Evolutionary conservation across 2,888 invertebrate species (phyloP), one percentile per base, ranked within the genome.

Genomic region (Meteorus cinctellus): DNA sequence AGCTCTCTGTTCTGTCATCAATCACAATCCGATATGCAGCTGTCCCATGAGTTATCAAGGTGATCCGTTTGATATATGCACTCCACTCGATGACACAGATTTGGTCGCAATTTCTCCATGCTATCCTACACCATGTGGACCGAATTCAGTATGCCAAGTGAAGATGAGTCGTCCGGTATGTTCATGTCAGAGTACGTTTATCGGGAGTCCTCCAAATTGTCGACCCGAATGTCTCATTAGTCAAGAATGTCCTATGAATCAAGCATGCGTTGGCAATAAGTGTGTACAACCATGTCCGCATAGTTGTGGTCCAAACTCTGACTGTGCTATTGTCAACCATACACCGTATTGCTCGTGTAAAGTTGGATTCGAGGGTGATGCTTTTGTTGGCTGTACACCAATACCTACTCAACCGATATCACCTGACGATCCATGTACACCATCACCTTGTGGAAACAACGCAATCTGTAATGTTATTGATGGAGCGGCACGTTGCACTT

Each of bases 11-110:
- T 92, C 93, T 68, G 95, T 96, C 0, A 92, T 96, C 34, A 95
- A 96, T 86, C 96, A 97, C 87, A 96, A 96, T 88, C 96, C 96
- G 3, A 94, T 96, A 81, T 97, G 97, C 86, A 94, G 93, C 80
- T 97, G 97, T 87, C 93, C 94, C 45, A 90, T 91, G 27, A 94
- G 93, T 48, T 92, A 93, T 86, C 92, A 94, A 76, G 97, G 97
- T 14, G 95, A 96, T 93, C 96, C 97, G 65, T 96, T 96, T 85
- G 91, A 92, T 14, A 92, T 92, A 65, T 96, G 96, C 78, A 89
- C 89, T 74, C 74, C 79, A 19, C 48, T 79, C 34, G 45, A 68
- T 51, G 77, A 76, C 31, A 70, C 10, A 12, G 62, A 65, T 0
- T 55, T 60, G 3, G 48, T 71, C 86, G 90, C 77, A 80, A 84